These are phyloP conservation scores for Drosophila quinaria DNA, from an alignment of 2,888 invertebrate species.

Conservation along the genomic window DNA sequence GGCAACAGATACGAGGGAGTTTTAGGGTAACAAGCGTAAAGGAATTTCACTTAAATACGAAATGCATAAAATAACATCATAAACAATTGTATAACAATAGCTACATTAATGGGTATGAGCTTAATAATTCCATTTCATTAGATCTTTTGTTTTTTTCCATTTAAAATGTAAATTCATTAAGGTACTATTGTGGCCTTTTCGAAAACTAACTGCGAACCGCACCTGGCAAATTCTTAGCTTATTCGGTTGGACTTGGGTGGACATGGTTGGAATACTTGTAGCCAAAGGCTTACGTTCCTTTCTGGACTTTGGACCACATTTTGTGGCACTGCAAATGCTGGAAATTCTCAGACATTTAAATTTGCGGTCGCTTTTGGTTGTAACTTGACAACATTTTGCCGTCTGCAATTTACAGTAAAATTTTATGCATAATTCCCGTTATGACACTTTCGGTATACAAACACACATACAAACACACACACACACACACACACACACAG, in stretches of 20 bases:
- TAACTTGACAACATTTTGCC: slow-evolving; percentile 63
- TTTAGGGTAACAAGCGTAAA: background rate
- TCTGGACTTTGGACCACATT: slow-evolving; percentile 30
- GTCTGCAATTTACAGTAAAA: slow-evolving; percentile 69
- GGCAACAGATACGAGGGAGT: slow-evolving; percentile 48
- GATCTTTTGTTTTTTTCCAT: background rate
- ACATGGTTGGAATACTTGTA: background rate
- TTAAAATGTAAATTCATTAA: background rate
- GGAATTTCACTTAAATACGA: background rate
- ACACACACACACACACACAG: background rate
- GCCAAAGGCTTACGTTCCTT: slow-evolving; percentile 37
- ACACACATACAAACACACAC: slow-evolving; percentile 15
- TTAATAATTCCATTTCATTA: background rate
- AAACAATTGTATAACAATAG: background rate
- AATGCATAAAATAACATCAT: background rate
- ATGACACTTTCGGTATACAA: slow-evolving; percentile 69
- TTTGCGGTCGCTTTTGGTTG: slow-evolving; percentile 49
- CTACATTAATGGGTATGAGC: too few species aligned
- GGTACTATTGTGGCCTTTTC: background rate
- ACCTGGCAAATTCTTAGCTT: slow-evolving; percentile 13
- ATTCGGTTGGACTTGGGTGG: slow-evolving; percentile 9
- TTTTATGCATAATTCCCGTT: slow-evolving; percentile 75
- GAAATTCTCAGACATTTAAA: slow-evolving; percentile 57
- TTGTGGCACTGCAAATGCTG: background rate
- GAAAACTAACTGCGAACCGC: background rate